These are phyloP conservation scores for Chaetogeoica ovagalla DNA, from an alignment of 2,888 invertebrate species.

Conservation along the genomic window DNA sequence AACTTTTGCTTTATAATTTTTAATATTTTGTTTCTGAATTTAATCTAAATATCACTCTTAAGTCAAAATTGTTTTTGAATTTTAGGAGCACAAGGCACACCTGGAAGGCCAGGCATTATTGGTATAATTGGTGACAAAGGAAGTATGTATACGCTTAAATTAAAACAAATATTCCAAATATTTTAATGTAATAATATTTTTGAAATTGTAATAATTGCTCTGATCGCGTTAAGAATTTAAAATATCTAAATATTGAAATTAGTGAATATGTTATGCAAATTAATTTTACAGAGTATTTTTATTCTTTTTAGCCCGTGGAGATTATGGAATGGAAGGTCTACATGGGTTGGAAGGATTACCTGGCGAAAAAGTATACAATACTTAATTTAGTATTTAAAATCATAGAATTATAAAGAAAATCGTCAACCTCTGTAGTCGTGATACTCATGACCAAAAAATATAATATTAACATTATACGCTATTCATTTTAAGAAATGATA, in stretches of 20 bases:
- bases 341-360: slow-evolving; percentile 54
- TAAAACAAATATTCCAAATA: not conserved
- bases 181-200: not conserved
- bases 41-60: not conserved
- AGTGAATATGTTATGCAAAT: not conserved
- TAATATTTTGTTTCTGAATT: not conserved
- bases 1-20: not conserved
- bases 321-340: slow-evolving; percentile 55
- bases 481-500: too few relatives aligned
- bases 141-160: slow-evolving; percentile 34
- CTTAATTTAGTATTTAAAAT: not conserved
- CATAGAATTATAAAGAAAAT: too few relatives aligned
- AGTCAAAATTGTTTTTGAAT: not conserved
- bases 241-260: not conserved
- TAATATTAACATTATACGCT: too few relatives aligned
- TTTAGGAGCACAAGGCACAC: slow-evolving; percentile 44
- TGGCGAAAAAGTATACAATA: slow-evolving; percentile 48
- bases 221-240: not conserved
- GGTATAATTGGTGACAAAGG: slow-evolving; percentile 56
- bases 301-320: slow-evolving; percentile 52
- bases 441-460: too few relatives aligned
- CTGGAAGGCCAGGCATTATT: slow-evolving; percentile 54
- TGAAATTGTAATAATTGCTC: not conserved
- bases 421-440: too few relatives aligned
- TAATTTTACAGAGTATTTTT: not conserved